phyloP scores from a whole-genome alignment of 2,888 invertebrate species.

The Ophion ventricosus region DNA sequence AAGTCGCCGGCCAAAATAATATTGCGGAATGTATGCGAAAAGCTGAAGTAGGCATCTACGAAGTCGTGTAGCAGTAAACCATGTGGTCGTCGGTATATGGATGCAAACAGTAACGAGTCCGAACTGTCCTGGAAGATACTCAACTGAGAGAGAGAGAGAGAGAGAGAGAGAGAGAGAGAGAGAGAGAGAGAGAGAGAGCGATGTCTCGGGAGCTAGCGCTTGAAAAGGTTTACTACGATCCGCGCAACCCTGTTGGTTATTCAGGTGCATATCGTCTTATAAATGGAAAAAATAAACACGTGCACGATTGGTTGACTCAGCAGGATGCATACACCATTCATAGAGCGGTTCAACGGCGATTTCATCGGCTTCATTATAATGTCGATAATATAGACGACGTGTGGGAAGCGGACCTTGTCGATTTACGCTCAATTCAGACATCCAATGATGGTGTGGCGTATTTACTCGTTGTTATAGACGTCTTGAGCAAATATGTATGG shows the following conservation, averaged over 20 bases:
- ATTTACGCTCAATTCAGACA: conserved; percentile 40
- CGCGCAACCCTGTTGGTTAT: no score
- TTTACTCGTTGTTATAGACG: conserved; percentile 67
- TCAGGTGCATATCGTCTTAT: conserved; percentile 6
- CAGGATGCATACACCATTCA: conserved; percentile 62
- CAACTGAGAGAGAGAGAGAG: no score
- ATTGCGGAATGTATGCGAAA: no score
- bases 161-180: no score
- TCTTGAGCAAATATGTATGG: conserved; percentile 69
- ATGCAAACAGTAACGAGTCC: neutral
- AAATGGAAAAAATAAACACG: conserved; percentile 2
- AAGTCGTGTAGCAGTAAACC: neutral
- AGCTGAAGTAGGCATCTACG: no score
- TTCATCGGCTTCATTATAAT: conserved; percentile 43
- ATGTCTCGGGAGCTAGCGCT: no score
- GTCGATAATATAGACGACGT: conserved; percentile 64
- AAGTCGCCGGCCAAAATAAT: no score
- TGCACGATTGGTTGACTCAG: conserved; percentile 33
- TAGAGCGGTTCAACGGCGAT: conserved; percentile 35
- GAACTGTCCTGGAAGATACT: neutral
- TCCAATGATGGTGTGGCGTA: conserved; percentile 62
- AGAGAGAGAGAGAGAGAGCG: no score
- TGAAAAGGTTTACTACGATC: no score
- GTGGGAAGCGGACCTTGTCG: conserved; percentile 61
- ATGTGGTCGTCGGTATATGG: neutral